Conservation (phyloP, 2,113 vertebrate genomes). For the zebrafish (Danio rerio) region GRCz12tu NC_133191.1:13640501-13641000, state of each 20-base stretch:
- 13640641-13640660: no score
- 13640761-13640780: neutral
- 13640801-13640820: neutral
- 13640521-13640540: neutral
- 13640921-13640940: no score
- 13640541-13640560: conserved; percentile 9
- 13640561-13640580: neutral
- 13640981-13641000: no score
- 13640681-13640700: neutral
- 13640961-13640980: no score
- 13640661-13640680: neutral
- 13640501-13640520: neutral
- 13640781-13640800: neutral
- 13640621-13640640: conserved; percentile 7
- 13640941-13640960: no score
- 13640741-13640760: neutral
- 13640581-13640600: neutral
- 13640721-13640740: neutral
- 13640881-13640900: no score
- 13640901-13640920: no score
- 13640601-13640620: neutral
- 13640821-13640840: neutral
- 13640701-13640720: neutral
- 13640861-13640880: no score
- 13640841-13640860: no score